Evolutionary conservation across 2,113 vertebrate genomes (phyloP).

Genomic region (Girardinichthys multiradiatus): DNA sequence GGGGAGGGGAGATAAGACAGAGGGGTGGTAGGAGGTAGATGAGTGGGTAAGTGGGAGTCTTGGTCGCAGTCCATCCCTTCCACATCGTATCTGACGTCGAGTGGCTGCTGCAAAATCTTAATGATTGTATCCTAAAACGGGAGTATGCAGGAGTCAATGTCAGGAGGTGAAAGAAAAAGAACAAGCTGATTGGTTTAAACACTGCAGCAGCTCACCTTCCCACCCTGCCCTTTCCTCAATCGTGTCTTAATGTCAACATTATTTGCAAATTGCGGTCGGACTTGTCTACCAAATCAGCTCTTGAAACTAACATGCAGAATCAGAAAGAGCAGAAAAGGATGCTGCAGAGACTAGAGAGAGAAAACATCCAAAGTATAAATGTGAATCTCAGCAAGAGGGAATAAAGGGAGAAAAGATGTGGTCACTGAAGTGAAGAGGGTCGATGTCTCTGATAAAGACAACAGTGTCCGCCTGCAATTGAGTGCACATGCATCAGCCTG

Average conservation of each 20-base stretch:
- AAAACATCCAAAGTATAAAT: no score
- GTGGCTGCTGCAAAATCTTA: constrained; percentile 2
- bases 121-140: not conserved
- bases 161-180: not conserved
- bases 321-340: constrained; percentile 35
- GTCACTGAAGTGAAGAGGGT: constrained; percentile 38
- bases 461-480: constrained; percentile 41
- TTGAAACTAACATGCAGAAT: no score
- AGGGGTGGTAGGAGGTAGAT: constrained; percentile 3
- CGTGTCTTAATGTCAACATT: no score
- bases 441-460: constrained; percentile 29
- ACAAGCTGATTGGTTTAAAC: not conserved
- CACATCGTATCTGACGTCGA: constrained; percentile 1
- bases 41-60: constrained; percentile 15
- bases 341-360: no score
- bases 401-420: constrained; percentile 1
- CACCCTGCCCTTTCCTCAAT: no score
- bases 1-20: not conserved
- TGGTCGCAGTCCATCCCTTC: constrained; percentile 23
- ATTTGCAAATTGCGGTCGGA: no score
- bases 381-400: not conserved
- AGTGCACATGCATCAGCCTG: constrained; percentile 31
- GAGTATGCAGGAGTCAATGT: not conserved
- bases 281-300: no score
- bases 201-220: not conserved